phyloP scores from a whole-genome alignment of 2,888 invertebrate species.

The Xanthostigma xanthostigma region DNA sequence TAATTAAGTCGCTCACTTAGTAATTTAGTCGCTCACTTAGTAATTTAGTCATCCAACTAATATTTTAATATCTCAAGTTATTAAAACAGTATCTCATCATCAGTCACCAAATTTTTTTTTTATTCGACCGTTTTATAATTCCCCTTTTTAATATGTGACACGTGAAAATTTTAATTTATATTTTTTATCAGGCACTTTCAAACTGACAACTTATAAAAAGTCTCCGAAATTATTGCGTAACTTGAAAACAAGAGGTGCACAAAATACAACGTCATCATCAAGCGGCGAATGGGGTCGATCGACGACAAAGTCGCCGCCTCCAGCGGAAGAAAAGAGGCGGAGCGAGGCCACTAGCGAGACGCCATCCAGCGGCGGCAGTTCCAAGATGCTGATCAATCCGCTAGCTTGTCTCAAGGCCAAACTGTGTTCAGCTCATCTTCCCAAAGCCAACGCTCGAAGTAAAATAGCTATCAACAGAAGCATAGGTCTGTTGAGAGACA shows the following conservation, averaged over 20 bases:
- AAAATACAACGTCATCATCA: neutral
- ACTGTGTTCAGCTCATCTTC: conserved; percentile 30
- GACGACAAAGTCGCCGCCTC: conserved; percentile 4
- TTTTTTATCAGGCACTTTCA: neutral
- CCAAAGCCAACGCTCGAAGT: conserved; percentile 27
- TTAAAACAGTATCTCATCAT: too few species aligned
- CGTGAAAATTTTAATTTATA: neutral
- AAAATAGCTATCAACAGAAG: conserved; percentile 29
- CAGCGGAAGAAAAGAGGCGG: conserved; percentile 6
- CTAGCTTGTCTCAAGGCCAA: conserved; percentile 29
- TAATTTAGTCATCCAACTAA: too few species aligned
- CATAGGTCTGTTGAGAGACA: conserved; percentile 25
- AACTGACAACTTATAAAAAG: conserved; percentile 4
- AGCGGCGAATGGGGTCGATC: neutral
- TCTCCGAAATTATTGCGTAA: conserved; percentile 4
- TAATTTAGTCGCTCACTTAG: too few species aligned
- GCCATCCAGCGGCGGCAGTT: neutral
- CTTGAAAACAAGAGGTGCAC: neutral
- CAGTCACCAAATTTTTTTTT: too few species aligned
- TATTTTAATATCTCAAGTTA: too few species aligned
- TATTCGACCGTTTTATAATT: too few species aligned
- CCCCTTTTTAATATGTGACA: too few species aligned
- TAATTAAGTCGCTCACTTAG: too few species aligned
- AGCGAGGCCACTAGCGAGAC: neutral
- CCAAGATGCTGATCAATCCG: conserved; percentile 25